phyloP scores from a whole-genome alignment of 2,113 vertebrate genomes.

The Aphelocoma coerulescens region DNA sequence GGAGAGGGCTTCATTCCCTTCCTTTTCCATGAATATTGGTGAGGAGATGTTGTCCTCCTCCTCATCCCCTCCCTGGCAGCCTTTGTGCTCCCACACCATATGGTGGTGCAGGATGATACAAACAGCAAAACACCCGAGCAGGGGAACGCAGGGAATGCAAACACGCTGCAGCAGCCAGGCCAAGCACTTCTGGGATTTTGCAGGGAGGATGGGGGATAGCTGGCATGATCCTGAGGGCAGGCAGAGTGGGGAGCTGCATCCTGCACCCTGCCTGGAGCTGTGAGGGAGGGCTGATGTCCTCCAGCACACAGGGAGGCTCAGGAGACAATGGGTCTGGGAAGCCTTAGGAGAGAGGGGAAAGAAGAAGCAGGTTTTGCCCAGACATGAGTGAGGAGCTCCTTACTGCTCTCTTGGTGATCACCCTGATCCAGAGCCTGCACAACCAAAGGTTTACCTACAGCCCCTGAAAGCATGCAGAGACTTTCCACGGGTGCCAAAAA shows the following conservation, averaged over 20 bases:
- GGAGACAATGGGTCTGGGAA: background rate
- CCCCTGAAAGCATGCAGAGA: rapidly evolving
- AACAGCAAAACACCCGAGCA: background rate
- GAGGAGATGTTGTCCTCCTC: background rate
- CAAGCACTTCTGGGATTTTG: background rate
- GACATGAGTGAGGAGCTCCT: background rate
- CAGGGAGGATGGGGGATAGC: background rate
- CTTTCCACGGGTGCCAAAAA: background rate
- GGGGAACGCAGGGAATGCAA: background rate
- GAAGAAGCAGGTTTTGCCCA: background rate
- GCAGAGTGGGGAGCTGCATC: background rate
- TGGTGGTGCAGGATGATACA: background rate
- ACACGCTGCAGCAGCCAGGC: background rate
- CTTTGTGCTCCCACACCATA: background rate
- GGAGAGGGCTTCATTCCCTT: background rate
- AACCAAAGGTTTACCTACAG: background rate
- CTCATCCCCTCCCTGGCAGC: background rate
- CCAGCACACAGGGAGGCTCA: rapidly evolving
- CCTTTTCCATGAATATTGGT: rapidly evolving
- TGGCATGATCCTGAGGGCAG: background rate
- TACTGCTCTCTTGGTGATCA: rapidly evolving
- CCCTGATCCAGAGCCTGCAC: background rate
- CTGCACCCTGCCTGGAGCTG: background rate
- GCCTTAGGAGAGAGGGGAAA: background rate
- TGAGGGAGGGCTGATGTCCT: background rate